These are phyloP conservation scores for Muntiacus muntjak DNA, from an alignment of 2,113 vertebrate genomes.

Conservation along the genomic window DNA sequence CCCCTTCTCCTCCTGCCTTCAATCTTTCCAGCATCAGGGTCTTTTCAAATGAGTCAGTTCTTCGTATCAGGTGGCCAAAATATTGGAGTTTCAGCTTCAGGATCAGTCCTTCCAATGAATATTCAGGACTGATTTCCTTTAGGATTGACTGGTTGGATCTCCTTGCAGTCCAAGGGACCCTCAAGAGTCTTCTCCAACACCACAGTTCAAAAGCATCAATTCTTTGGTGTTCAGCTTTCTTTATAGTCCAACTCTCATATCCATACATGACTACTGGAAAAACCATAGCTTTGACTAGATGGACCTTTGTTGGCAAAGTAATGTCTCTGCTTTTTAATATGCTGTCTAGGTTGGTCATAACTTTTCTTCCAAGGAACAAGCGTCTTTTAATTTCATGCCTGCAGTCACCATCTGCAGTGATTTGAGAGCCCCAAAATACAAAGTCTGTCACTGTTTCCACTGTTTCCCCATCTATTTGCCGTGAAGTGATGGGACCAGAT, in stretches of 20 bases:
- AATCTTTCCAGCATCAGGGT: not conserved
- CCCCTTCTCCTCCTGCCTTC: not conserved
- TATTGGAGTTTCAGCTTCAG: not conserved
- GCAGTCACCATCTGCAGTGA: not conserved
- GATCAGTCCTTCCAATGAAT: not conserved
- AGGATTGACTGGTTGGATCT: not conserved
- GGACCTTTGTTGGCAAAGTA: not conserved
- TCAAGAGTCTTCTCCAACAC: not conserved
- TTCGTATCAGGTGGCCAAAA: not conserved
- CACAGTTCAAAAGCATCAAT: not conserved
- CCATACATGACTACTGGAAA: not conserved
- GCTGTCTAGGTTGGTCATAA: not conserved
- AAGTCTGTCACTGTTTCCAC: not conserved
- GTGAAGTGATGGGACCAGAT: not conserved
- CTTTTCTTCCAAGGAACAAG: not conserved
- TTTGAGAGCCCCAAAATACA: not conserved
- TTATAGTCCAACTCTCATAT: not conserved
- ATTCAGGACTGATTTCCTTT: not conserved
- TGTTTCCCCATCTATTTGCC: not conserved
- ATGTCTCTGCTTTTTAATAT: not conserved
- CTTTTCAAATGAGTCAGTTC: not conserved
- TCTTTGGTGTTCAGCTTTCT: not conserved
- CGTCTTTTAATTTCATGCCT: not conserved
- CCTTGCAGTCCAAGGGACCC: not conserved
- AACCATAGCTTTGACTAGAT: not conserved